These are phyloP conservation scores for Sakesphorus luctuosus DNA, from an alignment of 2,113 vertebrate genomes.

Conservation along the genomic window DNA sequence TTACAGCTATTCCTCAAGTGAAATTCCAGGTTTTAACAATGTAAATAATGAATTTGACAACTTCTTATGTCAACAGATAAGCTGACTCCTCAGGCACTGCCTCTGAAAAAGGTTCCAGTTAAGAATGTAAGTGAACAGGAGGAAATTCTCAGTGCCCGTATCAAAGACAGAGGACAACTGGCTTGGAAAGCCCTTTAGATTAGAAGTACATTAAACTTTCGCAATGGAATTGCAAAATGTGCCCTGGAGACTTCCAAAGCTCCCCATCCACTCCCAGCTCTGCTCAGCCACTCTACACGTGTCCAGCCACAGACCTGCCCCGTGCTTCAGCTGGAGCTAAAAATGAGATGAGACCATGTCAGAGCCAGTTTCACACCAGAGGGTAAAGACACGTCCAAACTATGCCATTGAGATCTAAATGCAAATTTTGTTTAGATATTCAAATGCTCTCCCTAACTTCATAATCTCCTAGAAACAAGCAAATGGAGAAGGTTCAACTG, in stretches of 20 bases:
- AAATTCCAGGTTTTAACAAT: not conserved
- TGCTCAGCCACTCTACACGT: fast-evolving
- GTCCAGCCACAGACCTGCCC: not conserved
- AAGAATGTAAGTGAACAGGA: not conserved
- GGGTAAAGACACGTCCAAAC: not conserved
- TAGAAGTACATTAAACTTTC: not conserved
- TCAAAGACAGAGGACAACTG: not conserved
- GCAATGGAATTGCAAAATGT: not conserved
- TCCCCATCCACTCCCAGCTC: not conserved
- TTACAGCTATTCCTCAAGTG: not conserved
- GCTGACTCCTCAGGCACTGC: not conserved
- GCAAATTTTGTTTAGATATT: not conserved
- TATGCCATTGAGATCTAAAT: not conserved
- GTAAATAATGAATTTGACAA: not conserved
- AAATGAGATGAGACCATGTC: not conserved
- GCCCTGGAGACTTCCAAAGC: not conserved
- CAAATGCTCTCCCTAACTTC: not conserved
- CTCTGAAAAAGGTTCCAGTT: not conserved
- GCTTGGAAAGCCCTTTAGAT: conserved; percentile 2
- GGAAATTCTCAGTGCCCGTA: not conserved
- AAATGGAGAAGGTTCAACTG: not conserved
- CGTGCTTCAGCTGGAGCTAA: fast-evolving
- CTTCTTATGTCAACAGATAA: not conserved
- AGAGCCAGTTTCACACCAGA: not conserved
- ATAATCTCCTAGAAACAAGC: not conserved